A percentile compares a stretch with the other conserved stretches of the same genome.
phyloP scores from a whole-genome alignment of 2,888 invertebrate genomes.

The Carpatolechia fugitivella region DNA sequence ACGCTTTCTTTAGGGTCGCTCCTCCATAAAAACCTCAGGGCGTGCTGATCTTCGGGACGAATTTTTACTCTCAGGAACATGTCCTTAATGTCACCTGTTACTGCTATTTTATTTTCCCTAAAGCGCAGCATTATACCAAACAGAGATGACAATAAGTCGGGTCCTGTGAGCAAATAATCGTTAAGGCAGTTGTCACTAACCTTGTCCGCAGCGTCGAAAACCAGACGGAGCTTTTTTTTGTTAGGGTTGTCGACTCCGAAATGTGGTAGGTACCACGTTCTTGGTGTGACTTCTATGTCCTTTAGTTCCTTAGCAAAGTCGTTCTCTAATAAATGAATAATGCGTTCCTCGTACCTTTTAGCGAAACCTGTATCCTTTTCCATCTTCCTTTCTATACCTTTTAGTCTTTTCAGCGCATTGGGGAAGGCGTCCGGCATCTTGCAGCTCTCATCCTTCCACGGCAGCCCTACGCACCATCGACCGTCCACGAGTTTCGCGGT shows the following conservation, averaged over 20 bases:
- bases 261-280: conserved; percentile 31
- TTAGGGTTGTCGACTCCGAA: conserved; percentile 30
- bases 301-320: conserved; percentile 19
- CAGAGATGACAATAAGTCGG: conserved; percentile 32
- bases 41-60: conserved; percentile 31
- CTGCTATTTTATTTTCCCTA: conserved; percentile 35
- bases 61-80: conserved; percentile 29
- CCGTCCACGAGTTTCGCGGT: no score
- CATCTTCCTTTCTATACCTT: conserved; percentile 20
- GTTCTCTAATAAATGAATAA: conserved; percentile 26
- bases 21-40: conserved; percentile 37
- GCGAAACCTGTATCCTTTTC: conserved; percentile 7
- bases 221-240: conserved; percentile 26
- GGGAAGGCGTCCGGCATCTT: no score
- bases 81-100: conserved; percentile 31
- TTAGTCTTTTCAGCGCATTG: conserved; percentile 23
- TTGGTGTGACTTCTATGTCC: not conserved
- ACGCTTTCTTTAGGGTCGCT: conserved; percentile 8
- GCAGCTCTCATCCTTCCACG: no score
- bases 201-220: conserved; percentile 27
- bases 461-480: no score
- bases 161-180: conserved; percentile 27
- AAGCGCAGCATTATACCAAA: conserved; percentile 43
- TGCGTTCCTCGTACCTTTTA: conserved; percentile 21
- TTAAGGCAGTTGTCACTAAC: conserved; percentile 21